Evolutionary conservation across 2,888 invertebrate species (phyloP), one percentile per base, ranked within the genome.

Genomic region (Aphelenchoides bicaudatus): DNA sequence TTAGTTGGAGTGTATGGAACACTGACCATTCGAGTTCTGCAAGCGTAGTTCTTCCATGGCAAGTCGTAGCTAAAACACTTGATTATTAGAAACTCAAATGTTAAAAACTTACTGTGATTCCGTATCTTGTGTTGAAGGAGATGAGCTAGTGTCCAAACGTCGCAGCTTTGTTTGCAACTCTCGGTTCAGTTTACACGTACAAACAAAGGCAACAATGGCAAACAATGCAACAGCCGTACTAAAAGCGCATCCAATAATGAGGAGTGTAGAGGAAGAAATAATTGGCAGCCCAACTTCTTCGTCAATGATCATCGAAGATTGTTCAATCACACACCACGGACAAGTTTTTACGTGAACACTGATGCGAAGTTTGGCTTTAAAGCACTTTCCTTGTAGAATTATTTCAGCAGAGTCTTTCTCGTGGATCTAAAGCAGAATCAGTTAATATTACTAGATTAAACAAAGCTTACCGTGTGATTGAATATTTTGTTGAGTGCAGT

Each of bases 121-220:
- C 10, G 52, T 51, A 29, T 23, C 39, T 34, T 51, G 52, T 2
- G 52, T 51, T 6, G 52, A 51, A 2, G 52, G 52, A n/a, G 49
- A 49, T 16, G 34, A 49, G 39, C 25, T 28, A 1, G 52, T 34
- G 2, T 51, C 52, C 16, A 39, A 37, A 13, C 52, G 34, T 51
- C 28, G 19, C 25, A 51, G 19, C 21, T 31, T 34, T 13, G 38
- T 34, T 27, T 25, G 19, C 4, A 51, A 4, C 19, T 34, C 19
- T 31, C 38, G 52, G 39, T 51, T 51, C n/a, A 28, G 23, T 37
- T 37, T 31, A 28, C 21, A 3, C 1, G 39, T 21, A 29, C 52
- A 51, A 1, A n/a, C n/a, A n/a, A n/a, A n/a, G n/a, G n/a, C n/a
- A n/a, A n/a, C n/a, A n/a, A 38, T 37, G 1, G 37, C 28, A 19